Evolutionary conservation across 1,140 invertebrate species (phyloP).

Genomic region (Nephotettix cincticeps): DNA sequence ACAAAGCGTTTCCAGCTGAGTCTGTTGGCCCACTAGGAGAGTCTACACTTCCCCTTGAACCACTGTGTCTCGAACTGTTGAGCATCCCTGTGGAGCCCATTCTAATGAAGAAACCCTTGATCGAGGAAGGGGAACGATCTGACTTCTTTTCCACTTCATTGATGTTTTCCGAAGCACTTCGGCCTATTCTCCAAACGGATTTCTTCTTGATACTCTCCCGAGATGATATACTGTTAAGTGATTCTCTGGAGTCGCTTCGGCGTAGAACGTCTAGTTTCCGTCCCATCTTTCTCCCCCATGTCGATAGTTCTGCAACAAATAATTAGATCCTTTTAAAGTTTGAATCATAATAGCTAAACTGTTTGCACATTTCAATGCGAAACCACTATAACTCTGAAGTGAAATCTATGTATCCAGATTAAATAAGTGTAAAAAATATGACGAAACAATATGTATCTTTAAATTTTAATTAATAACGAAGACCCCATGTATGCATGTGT

Average conservation of each 20-base stretch:
- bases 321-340: too few relatives aligned
- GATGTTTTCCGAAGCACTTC: constrained; percentile 44
- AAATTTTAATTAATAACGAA: too few relatives aligned
- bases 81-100: constrained; percentile 76
- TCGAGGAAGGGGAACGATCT: constrained; percentile 55
- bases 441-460: too few relatives aligned
- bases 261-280: constrained; percentile 75
- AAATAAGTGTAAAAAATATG: too few relatives aligned
- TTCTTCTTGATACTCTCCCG: constrained; percentile 38
- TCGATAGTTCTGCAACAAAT: constrained; percentile 61
- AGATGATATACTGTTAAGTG: constrained; percentile 40
- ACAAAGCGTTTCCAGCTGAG: constrained; percentile 56
- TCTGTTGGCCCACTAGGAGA: constrained; percentile 42
- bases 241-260: constrained; percentile 61
- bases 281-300: constrained; percentile 77
- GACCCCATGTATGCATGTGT: too few relatives aligned
- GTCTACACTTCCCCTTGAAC: not conserved
- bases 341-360: too few relatives aligned
- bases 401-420: too few relatives aligned
- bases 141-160: constrained; percentile 51
- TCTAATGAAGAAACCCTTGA: constrained; percentile 70
- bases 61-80: constrained; percentile 56
- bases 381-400: too few relatives aligned
- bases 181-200: constrained; percentile 27
- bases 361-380: too few relatives aligned